These are phyloP conservation scores for Geococcyx californianus DNA, from an alignment of 2,113 vertebrate genomes.

Conservation along the genomic window DNA sequence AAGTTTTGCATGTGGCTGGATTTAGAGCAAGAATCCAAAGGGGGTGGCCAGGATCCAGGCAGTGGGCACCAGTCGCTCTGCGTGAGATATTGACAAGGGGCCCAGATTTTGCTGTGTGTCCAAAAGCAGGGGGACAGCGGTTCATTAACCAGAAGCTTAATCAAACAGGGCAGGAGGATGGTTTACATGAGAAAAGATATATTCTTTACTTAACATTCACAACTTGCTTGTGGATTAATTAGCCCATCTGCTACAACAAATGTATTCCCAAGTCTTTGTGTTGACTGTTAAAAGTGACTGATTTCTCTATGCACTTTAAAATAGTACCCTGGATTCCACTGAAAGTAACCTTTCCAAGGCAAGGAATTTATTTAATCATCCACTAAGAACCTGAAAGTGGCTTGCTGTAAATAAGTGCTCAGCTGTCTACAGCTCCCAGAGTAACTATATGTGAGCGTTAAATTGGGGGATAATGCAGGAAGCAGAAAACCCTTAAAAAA, in stretches of 20 bases:
- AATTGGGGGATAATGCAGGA: neutral
- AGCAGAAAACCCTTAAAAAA: neutral
- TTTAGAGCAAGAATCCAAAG: constrained; percentile 46
- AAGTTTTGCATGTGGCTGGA: constrained; percentile 42
- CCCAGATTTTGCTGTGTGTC: constrained; percentile 50
- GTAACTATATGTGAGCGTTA: neutral
- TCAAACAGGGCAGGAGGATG: constrained; percentile 55
- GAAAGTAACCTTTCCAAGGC: constrained; percentile 46
- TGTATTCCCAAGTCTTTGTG: constrained; percentile 67
- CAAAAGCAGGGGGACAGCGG: neutral
- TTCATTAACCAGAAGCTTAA: constrained; percentile 68
- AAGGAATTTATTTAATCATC: constrained; percentile 48
- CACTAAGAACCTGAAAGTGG: constrained; percentile 30
- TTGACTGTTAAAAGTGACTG: constrained; percentile 62
- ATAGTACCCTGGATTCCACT: constrained; percentile 61
- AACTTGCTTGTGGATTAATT: constrained; percentile 85
- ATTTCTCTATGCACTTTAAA: constrained; percentile 59
- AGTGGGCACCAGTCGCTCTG: constrained; percentile 7
- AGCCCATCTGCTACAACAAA: constrained; percentile 85
- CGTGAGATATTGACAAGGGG: constrained; percentile 53
- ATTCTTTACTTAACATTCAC: constrained; percentile 82
- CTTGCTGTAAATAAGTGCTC: constrained; percentile 32
- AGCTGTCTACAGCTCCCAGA: neutral
- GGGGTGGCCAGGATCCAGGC: constrained; percentile 21
- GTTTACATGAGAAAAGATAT: constrained; percentile 71